Conservation (phyloP, 1,140 invertebrate genomes). For the Bicyclus anynana region DNA sequence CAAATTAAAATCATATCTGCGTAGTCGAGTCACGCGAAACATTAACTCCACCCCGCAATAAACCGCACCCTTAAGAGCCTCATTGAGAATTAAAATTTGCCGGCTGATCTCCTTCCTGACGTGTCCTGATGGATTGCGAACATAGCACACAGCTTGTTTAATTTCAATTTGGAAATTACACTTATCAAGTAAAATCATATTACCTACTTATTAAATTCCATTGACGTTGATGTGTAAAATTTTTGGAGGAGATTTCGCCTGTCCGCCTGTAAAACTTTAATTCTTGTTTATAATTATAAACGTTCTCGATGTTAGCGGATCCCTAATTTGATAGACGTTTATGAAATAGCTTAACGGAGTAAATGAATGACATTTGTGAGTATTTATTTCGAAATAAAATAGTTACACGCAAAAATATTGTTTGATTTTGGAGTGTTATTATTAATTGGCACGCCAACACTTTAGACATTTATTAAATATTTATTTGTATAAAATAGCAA, state of each 20-base stretch:
- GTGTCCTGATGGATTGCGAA: constrained; percentile 65
- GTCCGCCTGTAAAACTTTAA: neutral
- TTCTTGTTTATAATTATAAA: neutral
- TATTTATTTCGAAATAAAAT: no score
- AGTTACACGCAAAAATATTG: no score
- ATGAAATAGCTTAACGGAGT: neutral
- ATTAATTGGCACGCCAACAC: no score
- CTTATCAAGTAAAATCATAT: constrained; percentile 2
- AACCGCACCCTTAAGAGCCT: constrained; percentile 67
- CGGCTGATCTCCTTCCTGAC: constrained; percentile 64
- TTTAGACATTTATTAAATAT: no score
- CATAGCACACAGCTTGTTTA: neutral
- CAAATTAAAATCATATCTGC: constrained; percentile 73
- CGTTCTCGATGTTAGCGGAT: neutral
- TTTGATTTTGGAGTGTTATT: no score
- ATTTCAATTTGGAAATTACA: constrained; percentile 5
- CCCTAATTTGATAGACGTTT: neutral
- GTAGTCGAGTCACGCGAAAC: constrained; percentile 74
- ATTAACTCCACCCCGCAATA: constrained; percentile 70
- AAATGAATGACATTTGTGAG: no score
- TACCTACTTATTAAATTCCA: constrained; percentile 1
- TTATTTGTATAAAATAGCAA: no score
- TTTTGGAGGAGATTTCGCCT: neutral
- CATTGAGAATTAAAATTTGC: constrained; percentile 76
- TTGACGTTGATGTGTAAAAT: neutral